phyloP scores from a whole-genome alignment of 2,888 invertebrate species.

The Agrochola lychnidis region DNA sequence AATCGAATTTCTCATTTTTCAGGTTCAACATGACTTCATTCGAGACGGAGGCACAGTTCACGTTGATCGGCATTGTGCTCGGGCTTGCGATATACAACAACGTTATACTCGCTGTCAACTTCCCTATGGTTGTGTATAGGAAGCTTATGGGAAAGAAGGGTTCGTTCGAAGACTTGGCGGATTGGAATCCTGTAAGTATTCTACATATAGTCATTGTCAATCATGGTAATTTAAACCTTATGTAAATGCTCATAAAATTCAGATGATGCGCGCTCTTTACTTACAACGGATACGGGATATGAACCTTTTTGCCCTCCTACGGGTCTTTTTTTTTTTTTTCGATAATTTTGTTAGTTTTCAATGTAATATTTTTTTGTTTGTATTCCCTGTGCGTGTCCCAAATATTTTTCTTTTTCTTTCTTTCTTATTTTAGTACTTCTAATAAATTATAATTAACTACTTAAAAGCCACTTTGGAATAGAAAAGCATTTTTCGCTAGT shows the following conservation, averaged over 20 bases:
- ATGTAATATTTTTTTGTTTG: not conserved
- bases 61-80: conserved; percentile 97
- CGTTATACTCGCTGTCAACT: conserved; percentile 97
- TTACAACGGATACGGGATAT: not conserved
- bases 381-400: not conserved
- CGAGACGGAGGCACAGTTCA: conserved; percentile 98
- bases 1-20: conserved; percentile 20
- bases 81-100: conserved; percentile 99
- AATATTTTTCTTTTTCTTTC: not conserved
- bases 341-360: not conserved
- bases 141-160: conserved; percentile 97
- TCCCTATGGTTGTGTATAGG: conserved; percentile 98
- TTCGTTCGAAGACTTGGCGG: conserved; percentile 96
- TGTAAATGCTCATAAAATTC: not conserved
- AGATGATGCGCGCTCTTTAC: not conserved
- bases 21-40: conserved; percentile 99
- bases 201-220: not conserved
- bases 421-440: not conserved
- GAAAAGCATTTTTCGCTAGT: not conserved
- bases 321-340: not conserved
- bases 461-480: not conserved
- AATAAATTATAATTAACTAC: not conserved
- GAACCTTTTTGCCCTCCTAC: not conserved
- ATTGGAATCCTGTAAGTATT: conserved; percentile 95
- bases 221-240: conserved; percentile 4